These are phyloP conservation scores for Neolamprologus caudopunctatus DNA, from an alignment of 2,113 vertebrate genomes.

Conservation along the genomic window DNA sequence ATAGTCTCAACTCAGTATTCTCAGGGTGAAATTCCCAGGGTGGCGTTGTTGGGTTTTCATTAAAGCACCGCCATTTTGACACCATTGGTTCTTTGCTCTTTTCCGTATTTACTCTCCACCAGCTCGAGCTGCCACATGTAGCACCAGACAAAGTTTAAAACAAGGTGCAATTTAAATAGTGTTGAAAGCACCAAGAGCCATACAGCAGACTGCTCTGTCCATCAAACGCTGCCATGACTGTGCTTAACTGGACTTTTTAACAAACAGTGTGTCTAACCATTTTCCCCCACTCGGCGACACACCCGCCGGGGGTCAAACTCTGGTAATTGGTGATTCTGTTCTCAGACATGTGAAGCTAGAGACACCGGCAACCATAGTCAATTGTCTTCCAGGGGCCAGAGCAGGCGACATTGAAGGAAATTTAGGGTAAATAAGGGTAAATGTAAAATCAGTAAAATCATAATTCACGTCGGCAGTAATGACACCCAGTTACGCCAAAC, in stretches of 20 bases:
- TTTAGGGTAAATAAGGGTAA: not conserved
- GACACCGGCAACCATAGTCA: not conserved
- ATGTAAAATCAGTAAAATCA: not conserved
- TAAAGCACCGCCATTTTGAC: not conserved
- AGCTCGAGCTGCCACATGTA: not conserved
- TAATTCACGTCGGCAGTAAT: not conserved
- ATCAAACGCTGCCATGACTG: not conserved
- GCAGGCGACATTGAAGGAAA: rapidly evolving
- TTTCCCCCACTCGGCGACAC: rapidly evolving
- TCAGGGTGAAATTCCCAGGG: not conserved
- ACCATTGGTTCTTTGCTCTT: not conserved
- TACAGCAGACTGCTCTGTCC: not conserved
- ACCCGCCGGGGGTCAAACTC: rapidly evolving
- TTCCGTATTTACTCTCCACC: not conserved
- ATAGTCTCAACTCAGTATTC: not conserved
- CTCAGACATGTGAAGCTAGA: not conserved
- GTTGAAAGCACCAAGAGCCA: not conserved
- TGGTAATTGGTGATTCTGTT: not conserved
- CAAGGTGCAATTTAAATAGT: not conserved
- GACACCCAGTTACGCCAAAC: not conserved
- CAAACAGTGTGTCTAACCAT: not conserved
- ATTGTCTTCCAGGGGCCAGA: not conserved
- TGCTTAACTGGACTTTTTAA: not conserved
- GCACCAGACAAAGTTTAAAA: not conserved
- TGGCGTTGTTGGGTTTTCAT: not conserved